A percentile compares a stretch with the other conserved stretches of the same genome.
phyloP scores from a whole-genome alignment of 2,888 invertebrate genomes.

The Lysandra coridon region DNA sequence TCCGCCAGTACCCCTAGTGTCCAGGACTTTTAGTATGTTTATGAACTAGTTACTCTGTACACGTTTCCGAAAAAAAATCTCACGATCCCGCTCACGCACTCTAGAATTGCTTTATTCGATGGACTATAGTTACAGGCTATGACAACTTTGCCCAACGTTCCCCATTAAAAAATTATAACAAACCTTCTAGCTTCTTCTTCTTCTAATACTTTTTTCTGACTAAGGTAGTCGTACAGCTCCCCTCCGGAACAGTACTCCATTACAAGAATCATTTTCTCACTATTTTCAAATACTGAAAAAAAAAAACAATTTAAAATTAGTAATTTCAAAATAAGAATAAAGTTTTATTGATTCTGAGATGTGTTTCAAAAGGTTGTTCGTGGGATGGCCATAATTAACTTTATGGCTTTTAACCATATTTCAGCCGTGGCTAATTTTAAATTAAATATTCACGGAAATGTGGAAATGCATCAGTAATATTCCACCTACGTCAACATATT shows the following conservation, averaged over 20 bases:
- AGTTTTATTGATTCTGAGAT: background rate
- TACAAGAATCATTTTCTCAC: conserved; percentile 99
- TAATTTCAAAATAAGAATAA: background rate
- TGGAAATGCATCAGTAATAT: background rate
- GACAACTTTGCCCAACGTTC: too few species aligned
- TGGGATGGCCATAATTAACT: too few species aligned
- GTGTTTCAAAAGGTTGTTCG: background rate
- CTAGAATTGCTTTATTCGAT: too few species aligned
- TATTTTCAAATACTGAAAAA: conserved; percentile 97
- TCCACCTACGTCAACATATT: background rate
- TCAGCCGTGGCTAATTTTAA: background rate
- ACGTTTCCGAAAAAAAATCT: too few species aligned
- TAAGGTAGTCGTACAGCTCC: conserved; percentile 98
- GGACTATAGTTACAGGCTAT: too few species aligned
- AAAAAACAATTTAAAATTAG: conserved; percentile 28
- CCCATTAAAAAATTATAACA: conserved; percentile 21
- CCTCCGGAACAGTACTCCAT: conserved; percentile 99
- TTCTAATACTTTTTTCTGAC: conserved; percentile 92
- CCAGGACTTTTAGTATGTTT: too few species aligned
- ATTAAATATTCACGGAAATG: background rate
- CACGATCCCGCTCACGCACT: too few species aligned
- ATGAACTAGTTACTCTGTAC: too few species aligned
- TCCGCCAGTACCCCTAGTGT: too few species aligned
- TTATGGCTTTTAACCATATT: conserved; percentile 1
- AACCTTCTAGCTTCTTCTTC: conserved; percentile 93